Base-by-base conservation (phyloP, 1,140 invertebrate genomes). In the Drosophila parvula region DNA sequence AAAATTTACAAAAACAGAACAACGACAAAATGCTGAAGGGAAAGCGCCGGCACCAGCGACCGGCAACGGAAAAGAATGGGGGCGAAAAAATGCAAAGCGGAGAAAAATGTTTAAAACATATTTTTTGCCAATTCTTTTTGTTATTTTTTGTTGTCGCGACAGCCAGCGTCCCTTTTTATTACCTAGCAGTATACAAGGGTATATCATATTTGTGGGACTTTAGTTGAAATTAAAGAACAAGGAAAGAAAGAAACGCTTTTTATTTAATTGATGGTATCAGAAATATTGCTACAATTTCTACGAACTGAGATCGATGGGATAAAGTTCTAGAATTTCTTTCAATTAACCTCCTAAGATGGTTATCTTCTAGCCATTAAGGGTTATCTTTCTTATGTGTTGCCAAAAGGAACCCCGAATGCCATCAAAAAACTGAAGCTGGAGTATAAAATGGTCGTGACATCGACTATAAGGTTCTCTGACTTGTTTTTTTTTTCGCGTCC, bases 101-200 rank as follows among this genome's bases (percentile, higher is more conserved):
- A 78, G 69, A 51, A 78, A 89, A 89, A 89, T 89, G 84, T 89
- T 89, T 89, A 63, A 89, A 89, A 89, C 84, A 89, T 89, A 84
- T 86, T 88, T 89, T 88, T 86, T 81, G 65, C 57, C 58, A 73
- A 62, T 70, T 77, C 61, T 55, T 70, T 81, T 74, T 48, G 41
- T 51, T 60, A 59, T 59, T 68, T 80, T 81, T 71, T 85, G 55
- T 9, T 43, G 63, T 50, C 44, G 58, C 80, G 77, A 48, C 77
- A 83, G 79, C 63, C 70, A 28, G 51, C 14, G 34, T 55, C 18
- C 34, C 18, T 38, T 38, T 55, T 55, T n/a, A 10, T 3, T 38
- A 53, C 62, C 41, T 12, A 41, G 32, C 12, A 28, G 60, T 22
- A 12, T n/a, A 3, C 12, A n/a, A n/a, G 18, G 51, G 18, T 53